Conservation (phyloP, 2,888 invertebrate species). For the Augochlorella aurata region DNA sequence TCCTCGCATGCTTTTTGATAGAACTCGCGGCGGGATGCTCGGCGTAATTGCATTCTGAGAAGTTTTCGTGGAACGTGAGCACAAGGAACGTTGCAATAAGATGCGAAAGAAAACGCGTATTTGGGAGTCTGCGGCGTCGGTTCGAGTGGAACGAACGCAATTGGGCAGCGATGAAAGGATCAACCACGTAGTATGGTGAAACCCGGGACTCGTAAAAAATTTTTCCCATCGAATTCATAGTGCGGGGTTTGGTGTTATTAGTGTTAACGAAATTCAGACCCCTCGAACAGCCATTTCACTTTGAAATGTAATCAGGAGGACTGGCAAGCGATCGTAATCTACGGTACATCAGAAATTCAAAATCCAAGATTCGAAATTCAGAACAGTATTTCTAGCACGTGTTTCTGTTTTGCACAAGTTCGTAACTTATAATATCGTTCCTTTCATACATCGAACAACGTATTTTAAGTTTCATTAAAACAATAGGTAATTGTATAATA, state of each 20-base stretch:
- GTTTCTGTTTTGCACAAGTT: too few species aligned
- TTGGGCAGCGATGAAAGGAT: slow-evolving; percentile 16
- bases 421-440: too few species aligned
- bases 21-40: slow-evolving; percentile 27
- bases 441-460: too few species aligned
- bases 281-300: not conserved
- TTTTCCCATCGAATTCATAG: slow-evolving; percentile 44
- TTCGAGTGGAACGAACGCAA: slow-evolving; percentile 28
- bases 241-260: not conserved
- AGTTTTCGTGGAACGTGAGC: slow-evolving; percentile 57
- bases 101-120: slow-evolving; percentile 44
- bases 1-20: slow-evolving; percentile 32
- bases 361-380: too few species aligned
- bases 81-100: slow-evolving; percentile 34
- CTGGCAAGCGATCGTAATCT: not conserved
- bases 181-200: slow-evolving; percentile 6
- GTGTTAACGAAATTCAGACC: not conserved
- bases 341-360: not conserved
- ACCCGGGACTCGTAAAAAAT: slow-evolving; percentile 40
- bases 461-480: too few species aligned
- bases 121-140: slow-evolving; percentile 14
- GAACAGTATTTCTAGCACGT: too few species aligned
- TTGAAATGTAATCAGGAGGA: not conserved
- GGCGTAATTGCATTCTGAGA: slow-evolving; percentile 50
- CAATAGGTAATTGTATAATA: too few species aligned